phyloP scores from a whole-genome alignment of 2,113 vertebrate species.

The Pituophis catenifer region DNA sequence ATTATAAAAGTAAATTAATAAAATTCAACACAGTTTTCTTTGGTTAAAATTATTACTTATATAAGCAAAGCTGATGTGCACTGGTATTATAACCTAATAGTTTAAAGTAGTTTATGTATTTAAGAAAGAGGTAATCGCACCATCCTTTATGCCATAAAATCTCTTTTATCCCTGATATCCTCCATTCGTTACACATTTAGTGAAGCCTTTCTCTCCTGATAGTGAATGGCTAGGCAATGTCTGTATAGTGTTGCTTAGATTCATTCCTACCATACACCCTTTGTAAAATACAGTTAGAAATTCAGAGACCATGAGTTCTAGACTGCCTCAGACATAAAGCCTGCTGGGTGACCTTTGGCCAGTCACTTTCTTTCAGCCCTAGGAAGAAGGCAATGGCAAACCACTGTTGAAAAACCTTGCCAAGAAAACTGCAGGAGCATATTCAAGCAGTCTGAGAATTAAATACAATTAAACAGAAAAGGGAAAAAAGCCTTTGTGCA shows the following conservation, averaged over 20 bases:
- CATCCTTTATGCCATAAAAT: not conserved
- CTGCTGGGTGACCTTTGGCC: not conserved
- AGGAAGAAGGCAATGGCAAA: not conserved
- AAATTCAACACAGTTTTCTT: not conserved
- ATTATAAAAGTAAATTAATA: not conserved
- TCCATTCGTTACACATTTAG: not conserved
- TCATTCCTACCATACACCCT: not conserved
- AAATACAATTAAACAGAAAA: not conserved
- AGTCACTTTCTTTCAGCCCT: not conserved
- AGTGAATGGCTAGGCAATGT: not conserved
- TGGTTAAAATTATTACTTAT: not conserved
- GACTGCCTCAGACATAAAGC: not conserved
- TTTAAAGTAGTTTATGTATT: not conserved
- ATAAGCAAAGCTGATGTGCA: not conserved
- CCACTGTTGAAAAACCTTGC: not conserved
- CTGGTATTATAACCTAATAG: not conserved
- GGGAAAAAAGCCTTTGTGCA: not conserved
- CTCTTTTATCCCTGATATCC: not conserved
- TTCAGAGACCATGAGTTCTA: not conserved
- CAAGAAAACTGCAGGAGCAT: not conserved
- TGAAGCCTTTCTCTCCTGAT: not conserved
- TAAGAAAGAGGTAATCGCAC: not conserved
- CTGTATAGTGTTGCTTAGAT: not conserved
- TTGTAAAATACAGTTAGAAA: too few species aligned
- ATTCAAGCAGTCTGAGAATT: not conserved